Evolutionary conservation across 2,888 invertebrate species (phyloP), one percentile per base, ranked within the genome.

Genomic region (Pheosia gnoma): DNA sequence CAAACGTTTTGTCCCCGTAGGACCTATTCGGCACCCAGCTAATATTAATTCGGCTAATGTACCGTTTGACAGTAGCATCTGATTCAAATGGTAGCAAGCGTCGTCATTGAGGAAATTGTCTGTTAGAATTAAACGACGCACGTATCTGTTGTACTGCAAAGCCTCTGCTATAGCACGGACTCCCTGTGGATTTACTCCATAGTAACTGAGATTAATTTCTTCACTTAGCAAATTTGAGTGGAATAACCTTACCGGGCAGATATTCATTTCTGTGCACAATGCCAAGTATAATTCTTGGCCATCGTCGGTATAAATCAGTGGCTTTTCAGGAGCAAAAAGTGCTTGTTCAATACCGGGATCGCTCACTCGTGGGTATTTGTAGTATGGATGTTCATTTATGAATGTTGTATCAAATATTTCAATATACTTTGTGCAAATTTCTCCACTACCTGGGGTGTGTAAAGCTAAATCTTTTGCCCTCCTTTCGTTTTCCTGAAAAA

Each of bases 311-410:
- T 78, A 81, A 54, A 74, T 67, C 7, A 72, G 8, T 13, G 75
- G 72, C 59, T 65, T 57, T 36, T 80, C 76, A 5, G 80, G 69
- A 4, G 6, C 39, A 5, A 76, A 59, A 7, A 87, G 61, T 4
- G 85, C 85, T 38, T 78, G 62, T 59, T 65, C 61, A 43, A 86
- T 84, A 5, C 84, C 87, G n/a, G 86, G 84, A 60, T 87, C 82
- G 10, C 57, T 39, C 9, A 85, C 78, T 0, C 78, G 68, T 3
- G 83, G 84, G 63, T 83, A 86, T 51, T 76, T 78, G 64, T 77
- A 85, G 57, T 78, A 80, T 0, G 63, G 61, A 55, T 87, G 84
- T 7, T 53, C 38, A 47, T 66, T 63, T 4, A 72, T 62, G 0
- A 85, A 52, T 7, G 70, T 67, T 54, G 83, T 86, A 54, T 84